Evolutionary conservation across 2,113 vertebrate species (phyloP).

Genomic region (Hystrix brachyura): DNA sequence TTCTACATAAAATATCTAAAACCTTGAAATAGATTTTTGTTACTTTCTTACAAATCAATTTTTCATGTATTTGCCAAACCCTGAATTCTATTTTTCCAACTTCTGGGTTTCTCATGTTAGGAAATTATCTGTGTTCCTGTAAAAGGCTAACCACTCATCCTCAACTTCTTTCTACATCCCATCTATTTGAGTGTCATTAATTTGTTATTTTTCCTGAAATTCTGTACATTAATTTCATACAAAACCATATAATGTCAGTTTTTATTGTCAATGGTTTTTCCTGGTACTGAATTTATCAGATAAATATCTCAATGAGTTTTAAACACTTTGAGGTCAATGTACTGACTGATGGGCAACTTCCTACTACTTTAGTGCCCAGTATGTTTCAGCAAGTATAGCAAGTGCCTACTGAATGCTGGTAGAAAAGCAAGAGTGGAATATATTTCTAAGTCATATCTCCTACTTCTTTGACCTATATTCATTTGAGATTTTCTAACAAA

Average conservation of each 20-base stretch:
- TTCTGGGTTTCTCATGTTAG: background rate
- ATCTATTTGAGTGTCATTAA: background rate
- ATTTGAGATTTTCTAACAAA: background rate
- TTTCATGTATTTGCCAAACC: background rate
- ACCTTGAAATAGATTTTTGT: background rate
- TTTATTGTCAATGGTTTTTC: background rate
- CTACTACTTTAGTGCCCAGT: background rate
- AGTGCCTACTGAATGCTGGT: background rate
- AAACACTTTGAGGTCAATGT: background rate
- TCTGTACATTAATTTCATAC: background rate
- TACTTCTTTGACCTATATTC: background rate
- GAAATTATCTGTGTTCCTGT: background rate
- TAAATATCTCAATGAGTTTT: conserved; percentile 30
- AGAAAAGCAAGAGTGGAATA: background rate
- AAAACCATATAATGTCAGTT: background rate
- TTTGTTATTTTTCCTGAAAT: background rate
- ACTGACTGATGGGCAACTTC: background rate
- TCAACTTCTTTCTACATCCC: background rate
- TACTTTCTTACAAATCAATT: background rate
- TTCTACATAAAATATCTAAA: conserved; percentile 44
- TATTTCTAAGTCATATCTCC: background rate
- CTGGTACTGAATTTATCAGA: background rate
- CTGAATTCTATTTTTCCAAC: background rate
- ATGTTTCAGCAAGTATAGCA: background rate
- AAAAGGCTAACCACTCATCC: background rate